phyloP scores from a whole-genome alignment of 2,113 vertebrate species.

The Anoura caudifer region DNA sequence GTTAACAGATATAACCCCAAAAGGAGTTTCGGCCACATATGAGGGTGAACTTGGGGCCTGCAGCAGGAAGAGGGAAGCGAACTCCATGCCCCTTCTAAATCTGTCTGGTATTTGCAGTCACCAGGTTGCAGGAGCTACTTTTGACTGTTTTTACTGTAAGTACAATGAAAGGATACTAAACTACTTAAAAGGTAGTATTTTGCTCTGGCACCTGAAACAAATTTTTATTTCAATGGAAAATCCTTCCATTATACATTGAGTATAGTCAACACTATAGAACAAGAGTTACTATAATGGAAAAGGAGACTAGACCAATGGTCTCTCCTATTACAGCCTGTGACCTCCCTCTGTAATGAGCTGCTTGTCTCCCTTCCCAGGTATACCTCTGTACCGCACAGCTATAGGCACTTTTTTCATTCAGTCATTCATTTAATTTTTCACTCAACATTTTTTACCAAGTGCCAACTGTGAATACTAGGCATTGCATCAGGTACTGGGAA shows the following conservation, averaged over 20 bases:
- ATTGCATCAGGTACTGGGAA: neutral
- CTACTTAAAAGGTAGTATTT: constrained; percentile 15
- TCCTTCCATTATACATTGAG: neutral
- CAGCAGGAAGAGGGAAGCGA: neutral
- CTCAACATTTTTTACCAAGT: neutral
- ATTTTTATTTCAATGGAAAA: neutral
- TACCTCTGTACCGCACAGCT: neutral
- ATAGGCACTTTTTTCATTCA: neutral
- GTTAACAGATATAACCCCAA: neutral
- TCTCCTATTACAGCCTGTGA: neutral
- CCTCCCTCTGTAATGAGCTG: neutral
- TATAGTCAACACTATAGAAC: neutral
- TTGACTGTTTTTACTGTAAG: neutral
- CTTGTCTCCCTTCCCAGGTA: neutral
- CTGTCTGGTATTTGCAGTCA: neutral
- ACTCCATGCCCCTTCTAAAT: neutral
- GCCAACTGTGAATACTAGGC: neutral
- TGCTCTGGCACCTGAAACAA: neutral
- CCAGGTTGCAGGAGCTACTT: neutral
- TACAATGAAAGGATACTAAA: neutral
- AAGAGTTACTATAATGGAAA: constrained; percentile 11
- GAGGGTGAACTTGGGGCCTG: neutral
- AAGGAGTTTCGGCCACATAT: neutral
- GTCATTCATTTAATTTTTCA: neutral
- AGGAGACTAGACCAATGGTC: neutral